Conservation (phyloP, 2,113 vertebrate genomes). For the Thinocorus orbignyianus region DNA sequence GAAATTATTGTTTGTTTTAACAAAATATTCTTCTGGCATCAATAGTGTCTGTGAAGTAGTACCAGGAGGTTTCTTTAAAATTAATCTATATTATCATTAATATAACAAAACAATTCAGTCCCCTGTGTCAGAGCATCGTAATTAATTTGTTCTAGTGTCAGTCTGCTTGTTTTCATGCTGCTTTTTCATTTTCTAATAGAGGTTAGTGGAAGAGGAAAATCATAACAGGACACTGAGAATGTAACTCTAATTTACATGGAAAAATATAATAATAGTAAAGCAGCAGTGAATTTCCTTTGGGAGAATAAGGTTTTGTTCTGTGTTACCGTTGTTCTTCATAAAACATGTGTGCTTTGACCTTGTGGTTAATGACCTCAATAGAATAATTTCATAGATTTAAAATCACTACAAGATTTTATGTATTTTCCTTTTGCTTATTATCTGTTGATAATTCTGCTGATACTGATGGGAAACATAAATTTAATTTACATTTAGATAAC, state of each 20-base stretch:
- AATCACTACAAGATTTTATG: neutral
- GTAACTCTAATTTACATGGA: slow-evolving; percentile 5
- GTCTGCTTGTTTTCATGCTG: slow-evolving; percentile 31
- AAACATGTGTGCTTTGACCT: neutral
- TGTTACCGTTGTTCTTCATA: neutral
- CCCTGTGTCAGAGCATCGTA: neutral
- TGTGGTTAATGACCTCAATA: neutral
- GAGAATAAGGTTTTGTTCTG: slow-evolving; percentile 8
- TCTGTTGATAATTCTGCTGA: neutral
- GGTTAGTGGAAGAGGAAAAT: neutral
- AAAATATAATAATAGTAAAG: slow-evolving; percentile 6
- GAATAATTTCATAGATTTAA: neutral
- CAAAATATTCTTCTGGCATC: neutral
- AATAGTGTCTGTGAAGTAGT: neutral
- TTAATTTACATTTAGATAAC: neutral
- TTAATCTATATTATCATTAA: neutral
- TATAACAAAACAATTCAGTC: neutral
- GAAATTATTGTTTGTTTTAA: neutral
- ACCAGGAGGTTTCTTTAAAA: slow-evolving; percentile 10
- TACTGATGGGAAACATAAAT: slow-evolving; percentile 8
- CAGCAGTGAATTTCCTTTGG: slow-evolving; percentile 11
- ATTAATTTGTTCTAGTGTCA: slow-evolving; percentile 28
- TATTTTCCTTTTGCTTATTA: slow-evolving; percentile 25
- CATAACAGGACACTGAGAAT: neutral
- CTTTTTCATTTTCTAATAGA: slow-evolving; percentile 34